These are phyloP conservation scores for Aspiorhynchus laticeps DNA, from an alignment of 2,113 vertebrate genomes.

Conservation along the genomic window DNA sequence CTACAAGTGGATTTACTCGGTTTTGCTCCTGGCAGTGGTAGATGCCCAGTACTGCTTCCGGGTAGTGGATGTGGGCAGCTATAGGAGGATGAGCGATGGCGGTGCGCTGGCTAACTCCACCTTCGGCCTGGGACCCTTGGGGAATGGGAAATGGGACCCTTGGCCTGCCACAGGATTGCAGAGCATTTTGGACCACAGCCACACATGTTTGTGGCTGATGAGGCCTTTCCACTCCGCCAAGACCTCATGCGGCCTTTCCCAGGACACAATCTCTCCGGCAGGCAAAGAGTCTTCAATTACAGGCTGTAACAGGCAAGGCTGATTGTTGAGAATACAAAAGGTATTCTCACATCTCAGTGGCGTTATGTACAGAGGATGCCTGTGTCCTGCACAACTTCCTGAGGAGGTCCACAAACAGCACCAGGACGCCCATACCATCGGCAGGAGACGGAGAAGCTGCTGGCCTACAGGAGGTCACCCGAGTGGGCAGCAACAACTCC, in stretches of 20 bases:
- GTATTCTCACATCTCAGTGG: not conserved
- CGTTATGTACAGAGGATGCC: not conserved
- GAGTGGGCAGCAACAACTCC: too few species aligned
- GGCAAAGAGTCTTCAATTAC: not conserved
- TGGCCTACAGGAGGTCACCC: too few species aligned
- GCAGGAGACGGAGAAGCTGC: too few species aligned
- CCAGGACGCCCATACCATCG: too few species aligned
- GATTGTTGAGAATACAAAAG: not conserved
- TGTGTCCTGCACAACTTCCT: too few species aligned
- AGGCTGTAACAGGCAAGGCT: not conserved
- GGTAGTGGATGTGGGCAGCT: not conserved
- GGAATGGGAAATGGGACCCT: slow-evolving; percentile 14
- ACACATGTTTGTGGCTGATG: not conserved
- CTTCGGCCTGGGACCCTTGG: not conserved
- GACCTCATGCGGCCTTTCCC: slow-evolving; percentile 33
- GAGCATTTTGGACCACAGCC: slow-evolving; percentile 41
- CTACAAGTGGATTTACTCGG: slow-evolving; percentile 9
- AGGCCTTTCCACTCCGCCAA: not conserved
- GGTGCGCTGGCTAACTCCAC: not conserved
- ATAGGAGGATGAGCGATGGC: not conserved
- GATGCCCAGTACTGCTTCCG: slow-evolving; percentile 24
- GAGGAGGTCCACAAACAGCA: too few species aligned
- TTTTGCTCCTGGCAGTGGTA: slow-evolving; percentile 26
- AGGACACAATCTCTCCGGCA: slow-evolving; percentile 17
- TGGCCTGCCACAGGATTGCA: slow-evolving; percentile 26